Evolutionary conservation across 2,113 vertebrate species (phyloP).

Genomic region (Prunella fulvescens): DNA sequence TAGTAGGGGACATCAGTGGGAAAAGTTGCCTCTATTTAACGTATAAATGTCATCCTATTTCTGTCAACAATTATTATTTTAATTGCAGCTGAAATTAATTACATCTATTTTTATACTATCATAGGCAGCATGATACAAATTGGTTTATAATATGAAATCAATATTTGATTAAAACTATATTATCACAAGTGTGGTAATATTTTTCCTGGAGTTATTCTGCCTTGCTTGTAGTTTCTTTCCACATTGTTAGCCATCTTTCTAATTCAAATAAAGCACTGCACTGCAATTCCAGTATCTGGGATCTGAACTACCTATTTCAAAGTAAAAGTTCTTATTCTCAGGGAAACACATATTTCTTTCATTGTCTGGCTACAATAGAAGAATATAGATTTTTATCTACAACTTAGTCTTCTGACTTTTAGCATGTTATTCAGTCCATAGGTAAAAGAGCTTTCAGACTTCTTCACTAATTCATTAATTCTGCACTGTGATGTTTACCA

Average conservation of each 20-base stretch:
- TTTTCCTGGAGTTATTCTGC: background rate
- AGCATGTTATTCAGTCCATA: background rate
- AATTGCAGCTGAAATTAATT: constrained; percentile 23
- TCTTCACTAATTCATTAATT: background rate
- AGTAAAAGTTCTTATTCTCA: background rate
- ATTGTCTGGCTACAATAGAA: background rate
- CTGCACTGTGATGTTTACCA: background rate
- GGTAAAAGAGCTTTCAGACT: background rate
- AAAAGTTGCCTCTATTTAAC: background rate
- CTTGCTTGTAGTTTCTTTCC: background rate
- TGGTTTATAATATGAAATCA: constrained; percentile 18
- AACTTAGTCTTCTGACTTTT: background rate
- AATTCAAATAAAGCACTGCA: background rate
- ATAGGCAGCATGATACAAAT: background rate
- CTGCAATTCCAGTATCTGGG: background rate
- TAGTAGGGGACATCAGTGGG: background rate
- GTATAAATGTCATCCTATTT: background rate
- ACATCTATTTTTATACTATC: background rate
- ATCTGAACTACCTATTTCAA: background rate
- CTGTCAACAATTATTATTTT: constrained; percentile 3
- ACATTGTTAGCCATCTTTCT: background rate
- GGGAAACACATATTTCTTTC: background rate
- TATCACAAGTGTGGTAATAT: background rate
- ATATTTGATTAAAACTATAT: background rate
- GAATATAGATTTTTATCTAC: background rate